Evolutionary conservation across 1,140 invertebrate species (phyloP), one percentile per base, ranked within the genome.

Genomic region (Drosophila kanapiae): DNA sequence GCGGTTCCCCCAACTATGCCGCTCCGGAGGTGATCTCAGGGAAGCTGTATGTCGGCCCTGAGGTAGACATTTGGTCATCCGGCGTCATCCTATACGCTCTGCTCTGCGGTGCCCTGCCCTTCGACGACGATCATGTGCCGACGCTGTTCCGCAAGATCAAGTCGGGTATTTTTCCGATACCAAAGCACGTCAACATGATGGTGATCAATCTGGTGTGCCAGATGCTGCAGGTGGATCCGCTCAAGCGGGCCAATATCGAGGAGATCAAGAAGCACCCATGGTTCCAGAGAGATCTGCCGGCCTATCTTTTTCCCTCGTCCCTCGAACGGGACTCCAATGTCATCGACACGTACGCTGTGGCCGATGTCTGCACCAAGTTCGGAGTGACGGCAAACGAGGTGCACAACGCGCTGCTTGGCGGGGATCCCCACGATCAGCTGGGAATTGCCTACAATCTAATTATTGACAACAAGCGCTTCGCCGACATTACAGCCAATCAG

Each of bases 181-280:
- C 99, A 1, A 98, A 99, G 90, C 99, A 99, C 93, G 94, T 99
- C 54, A 99, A 99, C 91, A 98, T 98, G 93, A 96, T 95, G 81
- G 98, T 99, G n/a, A 97, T 99, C 0, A 98, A 96, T 93, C 93
- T 99, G 49, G 93, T 99, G 1, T 98, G 98, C 84, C 97, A 98
- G 84, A 99, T 99, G 98, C 94, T 99, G n/a, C 98, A 99, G 95
- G 98, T 99, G 23, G 99, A 99, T 94, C 99, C 99, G 0, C 97
- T 99, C 95, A 99, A 99, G 94, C 94, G 99, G 79, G 98, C 99
- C 4, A 97, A 96, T 3, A 98, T 99, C 57, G 98, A 99, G 93
- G 99, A 99, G 94, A 98, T 99, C 16, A 99, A 99, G 95, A 99
- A 99, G 93, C 98, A 99, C 92, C 98, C 99, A 65, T 99, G 99